Base-by-base conservation (phyloP, 2,888 invertebrate genomes). In the Dyspetes luteomarginatus region DNA sequence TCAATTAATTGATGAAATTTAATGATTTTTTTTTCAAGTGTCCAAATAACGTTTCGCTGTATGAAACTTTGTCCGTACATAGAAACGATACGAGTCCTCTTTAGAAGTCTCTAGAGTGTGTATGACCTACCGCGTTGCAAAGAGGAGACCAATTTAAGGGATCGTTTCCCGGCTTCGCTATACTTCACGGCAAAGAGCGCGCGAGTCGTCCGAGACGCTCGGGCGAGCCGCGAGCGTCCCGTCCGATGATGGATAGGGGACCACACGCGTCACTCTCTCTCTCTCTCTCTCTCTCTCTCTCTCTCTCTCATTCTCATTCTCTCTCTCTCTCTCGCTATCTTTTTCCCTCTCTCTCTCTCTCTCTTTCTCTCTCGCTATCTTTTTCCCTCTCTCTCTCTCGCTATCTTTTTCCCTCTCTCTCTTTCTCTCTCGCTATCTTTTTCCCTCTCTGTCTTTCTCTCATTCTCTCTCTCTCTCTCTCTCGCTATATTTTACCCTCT, bases 51-150 rank as follows among this genome's bases (percentile, higher is more conserved):
- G 7, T 30, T 30, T 36, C 36, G 0, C 36, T 4, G 17, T 17
- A 48, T 15, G 48, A 19, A 48, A 48, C 48, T 17, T 48, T 48
- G 5, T 48, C n/a, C 48, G 1, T 17, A 17, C n/a, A 5, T 24
- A 22, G 52, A 22, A 22, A 52, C 24, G n/a, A 45, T 45, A 45
- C 4, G 45, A n/a, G 12, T 4, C 15, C 45, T 7, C 12, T 45
- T 15, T 22, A 52, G 19, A 52, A 7, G 43, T 17, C 17, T 19
- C 17, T 43, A 62, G 67, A 68, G 73, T 69, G 65, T 77, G n/a
- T 82, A 79, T 89, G 89, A 89, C 91, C 91, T 91, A 90, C 91
- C 91, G 89, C 91, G 88, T 89, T 84, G 89, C 87, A 30, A 65
- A 80, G 86, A 41, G 56, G 79, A 78, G 88, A 85, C 90, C 90